Evolutionary conservation across 2,113 vertebrate species (phyloP), one percentile per base, ranked within the genome.

Genomic region (Orycteropus afer): DNA sequence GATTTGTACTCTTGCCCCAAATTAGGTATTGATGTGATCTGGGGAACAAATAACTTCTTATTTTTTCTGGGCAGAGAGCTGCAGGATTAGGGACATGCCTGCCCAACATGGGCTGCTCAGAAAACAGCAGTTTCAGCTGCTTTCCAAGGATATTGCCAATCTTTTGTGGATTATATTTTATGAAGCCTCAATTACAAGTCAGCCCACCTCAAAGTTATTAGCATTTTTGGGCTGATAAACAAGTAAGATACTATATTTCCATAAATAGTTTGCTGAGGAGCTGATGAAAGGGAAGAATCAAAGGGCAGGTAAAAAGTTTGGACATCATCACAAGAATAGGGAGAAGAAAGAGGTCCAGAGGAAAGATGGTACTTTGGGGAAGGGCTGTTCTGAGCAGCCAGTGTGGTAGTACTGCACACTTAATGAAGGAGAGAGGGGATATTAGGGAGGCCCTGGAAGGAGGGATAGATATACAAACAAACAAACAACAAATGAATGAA

Each of bases 201-300:
- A 65, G 55, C 18, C 15, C 9, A 17, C 78, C 79, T 86, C 71
- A 89, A 87, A 63, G 18, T 45, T 53, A 29, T 7, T 7, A 22
- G 76, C 17, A 40, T 76, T 86, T 83, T 57, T 40, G 0, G 20
- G 77, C 15, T 32, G 49, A 80, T 63, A 40, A 77, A 84, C 17
- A 65, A 85, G 78, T 12, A 74, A 83, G 74, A 81, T 71, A 71
- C 45, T 57, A 23, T 49, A 53, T 84, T 90, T 86, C 49, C 34
- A 47, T 40, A 63, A 47, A 40, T 20, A 59, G 45, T 49, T 90
- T 95, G 32, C 91, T 88, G 86, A 86, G 74, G 73, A 65, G 42
- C 9, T 86, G 59, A 78, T 2, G 5, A 32, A 67, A 81, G n/a
- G 5, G 27, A 73, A 86, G 34, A 67, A 61, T 1, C 11, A 22